Evolutionary conservation across 2,113 vertebrate species (phyloP), one percentile per base, ranked within the genome.

Genomic region (Circaetus cinerascens): DNA sequence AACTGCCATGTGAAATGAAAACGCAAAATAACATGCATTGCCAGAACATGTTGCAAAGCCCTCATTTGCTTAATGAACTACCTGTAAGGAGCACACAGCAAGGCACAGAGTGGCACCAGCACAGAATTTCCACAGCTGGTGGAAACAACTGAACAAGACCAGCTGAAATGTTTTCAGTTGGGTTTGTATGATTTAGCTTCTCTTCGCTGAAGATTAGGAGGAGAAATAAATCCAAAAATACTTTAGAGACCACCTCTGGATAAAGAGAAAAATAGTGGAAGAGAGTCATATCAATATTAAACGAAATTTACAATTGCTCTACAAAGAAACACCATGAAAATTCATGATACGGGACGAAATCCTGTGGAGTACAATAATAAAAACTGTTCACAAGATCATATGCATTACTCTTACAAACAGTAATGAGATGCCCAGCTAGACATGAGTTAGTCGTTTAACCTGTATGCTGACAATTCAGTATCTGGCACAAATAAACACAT

Each of bases 51-150:
- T 36, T 66, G 93, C 88, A 80, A 75, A 93, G 73, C 68, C 32
- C 45, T 94, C 57, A 77, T 92, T 95, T 87, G 90, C 92, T 93
- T 93, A 92, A 92, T 78, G 78, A 95, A 57, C 64, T 84, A 62
- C 38, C 77, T 91, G 27, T 55, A 66, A 91, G 75, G n/a, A 64
- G 38, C 12, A 3, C 59, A 45, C 17, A 55, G 76, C 80, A 34
- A 88, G 55, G 68, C 51, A 64, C 21, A n/a, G 38, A 60, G 88
- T 34, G 30, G 85, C 69, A 93, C 64, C 77, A 83, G 91, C 81
- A 67, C 62, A 76, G 30, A 92, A 57, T 88, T 96, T 83, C 59
- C 86, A 40, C 9, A 73, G 48, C 89, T 80, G 18, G 50, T 83
- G 59, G 56, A 87, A 95, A 93, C 51, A 87, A 46, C 12, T 2